These are phyloP conservation scores for Patella pellucida DNA, from an alignment of 2,888 invertebrate species.

Conservation along the genomic window DNA sequence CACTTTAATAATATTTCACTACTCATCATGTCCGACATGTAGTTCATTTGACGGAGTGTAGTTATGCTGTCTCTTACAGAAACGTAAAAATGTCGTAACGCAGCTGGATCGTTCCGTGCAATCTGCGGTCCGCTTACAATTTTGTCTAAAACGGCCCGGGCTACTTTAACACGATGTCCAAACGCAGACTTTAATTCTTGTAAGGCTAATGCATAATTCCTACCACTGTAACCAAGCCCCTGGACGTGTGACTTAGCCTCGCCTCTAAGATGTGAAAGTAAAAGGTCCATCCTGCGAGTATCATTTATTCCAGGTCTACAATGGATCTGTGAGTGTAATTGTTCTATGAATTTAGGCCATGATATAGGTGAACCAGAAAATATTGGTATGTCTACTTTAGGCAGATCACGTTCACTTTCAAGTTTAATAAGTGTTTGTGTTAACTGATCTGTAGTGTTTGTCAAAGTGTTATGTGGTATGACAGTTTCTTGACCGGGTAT, in stretches of 20 bases:
- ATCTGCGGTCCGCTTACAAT: neutral
- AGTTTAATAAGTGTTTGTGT: neutral
- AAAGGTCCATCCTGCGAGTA: neutral
- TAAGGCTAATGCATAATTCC: neutral
- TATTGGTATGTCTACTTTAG: conserved; percentile 3
- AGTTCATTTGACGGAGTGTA: neutral
- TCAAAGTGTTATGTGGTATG: neutral
- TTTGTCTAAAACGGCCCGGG: neutral
- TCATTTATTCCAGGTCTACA: neutral
- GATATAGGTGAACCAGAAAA: neutral
- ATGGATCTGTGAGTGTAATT: neutral
- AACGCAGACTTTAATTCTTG: neutral
- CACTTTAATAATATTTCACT: neutral
- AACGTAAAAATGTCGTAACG: neutral
- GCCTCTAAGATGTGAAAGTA: neutral
- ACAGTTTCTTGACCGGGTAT: neutral
- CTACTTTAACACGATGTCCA: neutral
- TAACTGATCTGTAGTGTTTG: neutral
- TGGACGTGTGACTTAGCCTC: neutral
- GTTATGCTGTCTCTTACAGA: neutral
- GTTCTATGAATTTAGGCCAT: neutral
- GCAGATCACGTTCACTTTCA: conserved; percentile 15
- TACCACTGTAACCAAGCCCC: neutral
- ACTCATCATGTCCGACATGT: neutral
- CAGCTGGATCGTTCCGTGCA: neutral